Conservation (phyloP, 2,797 vertebrate species). For the Furcifer pardalis region DNA sequence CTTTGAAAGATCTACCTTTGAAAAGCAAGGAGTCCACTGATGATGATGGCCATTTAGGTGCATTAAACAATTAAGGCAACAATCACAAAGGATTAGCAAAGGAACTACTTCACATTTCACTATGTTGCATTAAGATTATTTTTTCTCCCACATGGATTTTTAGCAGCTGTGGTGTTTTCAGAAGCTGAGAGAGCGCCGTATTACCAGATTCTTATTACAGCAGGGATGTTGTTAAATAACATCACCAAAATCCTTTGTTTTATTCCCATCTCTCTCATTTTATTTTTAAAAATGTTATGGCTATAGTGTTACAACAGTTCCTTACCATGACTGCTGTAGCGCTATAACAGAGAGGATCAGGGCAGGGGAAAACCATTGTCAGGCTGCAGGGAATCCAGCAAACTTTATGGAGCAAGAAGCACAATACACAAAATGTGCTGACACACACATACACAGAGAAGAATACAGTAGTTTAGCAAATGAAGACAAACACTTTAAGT, state of each 20-base stretch:
- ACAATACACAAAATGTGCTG: too few species aligned
- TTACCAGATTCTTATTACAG: slow-evolving; percentile 45
- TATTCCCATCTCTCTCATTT: not conserved
- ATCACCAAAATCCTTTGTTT: not conserved
- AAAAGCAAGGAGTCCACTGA: not conserved
- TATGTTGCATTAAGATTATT: not conserved
- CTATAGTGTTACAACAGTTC: too few species aligned
- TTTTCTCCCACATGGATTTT: slow-evolving; percentile 49
- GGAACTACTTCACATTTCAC: slow-evolving; percentile 44
- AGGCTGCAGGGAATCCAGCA: too few species aligned
- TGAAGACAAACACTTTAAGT: too few species aligned
- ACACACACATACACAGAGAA: too few species aligned
- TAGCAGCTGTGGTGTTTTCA: slow-evolving; percentile 44
- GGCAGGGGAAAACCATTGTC: too few species aligned
- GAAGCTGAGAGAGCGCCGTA: not conserved
- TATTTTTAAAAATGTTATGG: too few species aligned
- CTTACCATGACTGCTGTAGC: too few species aligned
- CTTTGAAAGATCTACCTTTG: not conserved
- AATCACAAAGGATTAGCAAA: slow-evolving; percentile 28
- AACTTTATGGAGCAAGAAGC: too few species aligned
- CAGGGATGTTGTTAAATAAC: slow-evolving; percentile 21
- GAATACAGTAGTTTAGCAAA: too few species aligned
- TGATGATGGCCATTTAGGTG: not conserved
- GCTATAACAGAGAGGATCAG: too few species aligned
- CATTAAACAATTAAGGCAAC: slow-evolving; percentile 39